A percentile compares a stretch with the other conserved stretches of the same genome.
These are phyloP conservation scores for Agrilus biguttatus DNA, from an alignment of 2,888 invertebrate species.

Conservation along the genomic window DNA sequence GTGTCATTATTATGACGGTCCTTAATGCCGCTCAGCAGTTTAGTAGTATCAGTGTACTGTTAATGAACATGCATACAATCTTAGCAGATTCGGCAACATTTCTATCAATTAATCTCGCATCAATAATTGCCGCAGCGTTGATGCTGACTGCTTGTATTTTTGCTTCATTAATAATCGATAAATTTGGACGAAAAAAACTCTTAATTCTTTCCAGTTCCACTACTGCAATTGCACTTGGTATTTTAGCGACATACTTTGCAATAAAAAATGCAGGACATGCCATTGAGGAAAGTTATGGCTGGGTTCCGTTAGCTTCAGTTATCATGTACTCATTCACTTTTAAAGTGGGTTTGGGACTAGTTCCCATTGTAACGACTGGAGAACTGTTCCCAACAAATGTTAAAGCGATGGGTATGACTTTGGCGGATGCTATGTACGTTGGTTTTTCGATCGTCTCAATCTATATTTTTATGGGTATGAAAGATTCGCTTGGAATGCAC, in stretches of 20 bases:
- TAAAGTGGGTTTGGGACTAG: constrained; percentile 26
- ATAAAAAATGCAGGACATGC: constrained; percentile 18
- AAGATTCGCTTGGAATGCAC: constrained; percentile 19
- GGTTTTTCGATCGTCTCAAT: constrained; percentile 21
- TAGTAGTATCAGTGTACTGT: constrained; percentile 25
- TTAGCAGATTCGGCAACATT: constrained; percentile 23
- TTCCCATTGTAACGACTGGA: constrained; percentile 28
- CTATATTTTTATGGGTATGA: constrained; percentile 19
- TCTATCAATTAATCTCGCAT: constrained; percentile 19
- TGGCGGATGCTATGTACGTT: constrained; percentile 25
- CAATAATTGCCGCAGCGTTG: constrained; percentile 24
- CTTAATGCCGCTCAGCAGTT: constrained; percentile 27
- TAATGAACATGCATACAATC: constrained; percentile 30
- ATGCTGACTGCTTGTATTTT: constrained; percentile 22
- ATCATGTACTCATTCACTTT: constrained; percentile 27
- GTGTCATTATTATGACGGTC: constrained; percentile 26
- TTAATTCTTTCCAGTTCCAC: constrained; percentile 21
- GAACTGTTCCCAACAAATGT: constrained; percentile 29
- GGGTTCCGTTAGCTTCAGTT: constrained; percentile 25
- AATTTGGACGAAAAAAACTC: constrained; percentile 23
- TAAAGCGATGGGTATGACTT: constrained; percentile 28
- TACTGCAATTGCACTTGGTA: constrained; percentile 21
- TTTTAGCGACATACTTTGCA: constrained; percentile 24
- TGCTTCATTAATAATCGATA: constrained; percentile 23
- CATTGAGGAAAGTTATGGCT: constrained; percentile 17